Evolutionary conservation across 2,888 invertebrate species (phyloP).

Genomic region (Polyommatus icarus): DNA sequence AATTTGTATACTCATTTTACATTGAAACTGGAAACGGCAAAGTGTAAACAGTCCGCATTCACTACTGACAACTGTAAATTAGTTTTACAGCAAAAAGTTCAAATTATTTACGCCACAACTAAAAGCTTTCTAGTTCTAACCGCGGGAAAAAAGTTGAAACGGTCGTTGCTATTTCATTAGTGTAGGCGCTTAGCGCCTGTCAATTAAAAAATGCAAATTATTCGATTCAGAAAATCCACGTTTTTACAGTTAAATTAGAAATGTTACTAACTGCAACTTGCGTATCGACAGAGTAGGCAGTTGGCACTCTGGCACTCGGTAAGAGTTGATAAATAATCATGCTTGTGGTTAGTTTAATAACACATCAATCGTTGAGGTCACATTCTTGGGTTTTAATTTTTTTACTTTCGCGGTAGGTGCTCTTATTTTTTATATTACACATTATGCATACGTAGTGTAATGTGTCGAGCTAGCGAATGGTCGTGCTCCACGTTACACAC

Average conservation of each 20-base stretch:
- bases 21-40: not conserved
- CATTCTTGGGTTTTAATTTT: not conserved
- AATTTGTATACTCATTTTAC: slow-evolving; percentile 2
- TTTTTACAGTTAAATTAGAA: slow-evolving; percentile 21
- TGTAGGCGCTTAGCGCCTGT: not conserved
- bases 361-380: not conserved
- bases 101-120: slow-evolving; percentile 11
- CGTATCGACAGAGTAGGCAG: not conserved
- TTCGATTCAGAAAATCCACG: not conserved
- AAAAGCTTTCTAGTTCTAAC: slow-evolving; percentile 20
- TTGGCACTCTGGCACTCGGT: not conserved
- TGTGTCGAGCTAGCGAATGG: too few relatives aligned
- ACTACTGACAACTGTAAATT: slow-evolving; percentile 14
- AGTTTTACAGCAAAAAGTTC: slow-evolving; percentile 5
- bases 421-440: not conserved
- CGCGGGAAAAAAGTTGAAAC: not conserved
- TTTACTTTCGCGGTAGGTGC: not conserved
- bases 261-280: not conserved
- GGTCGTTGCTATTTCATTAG: slow-evolving; percentile 17
- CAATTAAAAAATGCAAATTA: slow-evolving; percentile 22
- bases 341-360: not conserved
- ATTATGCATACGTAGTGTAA: too few relatives aligned
- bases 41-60: slow-evolving; percentile 14
- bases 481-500: too few relatives aligned
- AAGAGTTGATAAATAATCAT: not conserved